phyloP scores from a whole-genome alignment of 2,888 invertebrate species.

The Myathropa florea region DNA sequence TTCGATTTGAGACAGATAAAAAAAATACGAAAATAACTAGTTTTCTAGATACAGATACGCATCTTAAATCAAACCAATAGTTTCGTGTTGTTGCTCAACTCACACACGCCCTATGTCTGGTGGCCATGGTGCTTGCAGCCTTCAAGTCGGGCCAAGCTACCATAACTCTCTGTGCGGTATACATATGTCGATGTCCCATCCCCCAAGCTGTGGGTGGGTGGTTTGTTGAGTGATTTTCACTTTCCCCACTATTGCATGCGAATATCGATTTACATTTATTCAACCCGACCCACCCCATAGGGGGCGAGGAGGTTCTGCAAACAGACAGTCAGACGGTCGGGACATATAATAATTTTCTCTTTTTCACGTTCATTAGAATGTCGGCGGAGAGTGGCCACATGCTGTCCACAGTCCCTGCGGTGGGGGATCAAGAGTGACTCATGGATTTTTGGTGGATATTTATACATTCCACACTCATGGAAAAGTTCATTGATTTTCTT shows the following conservation, averaged over 20 bases:
- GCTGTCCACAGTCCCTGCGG: too few relatives aligned
- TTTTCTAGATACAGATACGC: constrained; percentile 53
- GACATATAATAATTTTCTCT: constrained; percentile 9
- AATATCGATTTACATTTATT: constrained; percentile 40
- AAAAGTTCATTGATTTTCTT: constrained; percentile 56
- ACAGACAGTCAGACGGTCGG: constrained; percentile 6
- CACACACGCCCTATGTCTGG: constrained; percentile 66
- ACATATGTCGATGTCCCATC: constrained; percentile 45
- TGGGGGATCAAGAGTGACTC: constrained; percentile 30
- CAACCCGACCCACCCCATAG: not conserved
- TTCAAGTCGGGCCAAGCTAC: constrained; percentile 23
- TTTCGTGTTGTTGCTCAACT: constrained; percentile 7
- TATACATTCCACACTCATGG: constrained; percentile 47
- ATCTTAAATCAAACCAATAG: constrained; percentile 64
- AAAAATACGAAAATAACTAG: constrained; percentile 45
- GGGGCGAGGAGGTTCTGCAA: not conserved
- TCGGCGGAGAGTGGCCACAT: not conserved
- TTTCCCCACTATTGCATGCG: constrained; percentile 46
- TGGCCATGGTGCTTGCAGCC: constrained; percentile 52
- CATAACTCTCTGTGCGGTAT: not conserved
- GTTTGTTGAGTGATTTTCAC: constrained; percentile 24
- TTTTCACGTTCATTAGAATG: constrained; percentile 23
- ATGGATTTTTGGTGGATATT: constrained; percentile 30
- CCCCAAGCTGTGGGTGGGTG: constrained; percentile 32
- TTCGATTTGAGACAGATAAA: not conserved